Percentiles rank a stretch among this genome's conserved stretches.
These are phyloP conservation scores for Aplysina aerophoba DNA, from an alignment of 37 sponge, comb jelly and placozoan genomes.

Conservation along the genomic window DNA sequence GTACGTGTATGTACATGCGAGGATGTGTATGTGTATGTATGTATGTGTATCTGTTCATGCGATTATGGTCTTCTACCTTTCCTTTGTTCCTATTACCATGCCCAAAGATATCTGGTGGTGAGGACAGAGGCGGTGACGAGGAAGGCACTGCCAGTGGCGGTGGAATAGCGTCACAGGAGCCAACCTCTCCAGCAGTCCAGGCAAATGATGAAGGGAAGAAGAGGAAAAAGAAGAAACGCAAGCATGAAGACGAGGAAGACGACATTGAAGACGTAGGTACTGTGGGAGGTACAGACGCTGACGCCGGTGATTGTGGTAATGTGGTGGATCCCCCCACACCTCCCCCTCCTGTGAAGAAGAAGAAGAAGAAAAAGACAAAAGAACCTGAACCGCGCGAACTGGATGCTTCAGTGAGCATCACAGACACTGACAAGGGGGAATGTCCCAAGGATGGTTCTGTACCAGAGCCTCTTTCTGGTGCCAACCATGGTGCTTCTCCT, in stretches of 20 bases:
- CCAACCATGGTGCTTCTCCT: no score
- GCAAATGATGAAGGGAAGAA: neutral
- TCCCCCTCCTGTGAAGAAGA: neutral
- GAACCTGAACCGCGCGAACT: no score
- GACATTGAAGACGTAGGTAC: neutral
- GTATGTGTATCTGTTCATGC: neutral
- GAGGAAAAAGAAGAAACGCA: constrained; percentile 49
- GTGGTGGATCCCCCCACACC: neutral
- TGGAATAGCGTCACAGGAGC: no score
- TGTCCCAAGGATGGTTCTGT: no score
- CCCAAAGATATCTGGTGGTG: neutral
- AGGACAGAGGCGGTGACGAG: neutral
- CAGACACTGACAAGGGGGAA: no score
- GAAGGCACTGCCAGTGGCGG: neutral
- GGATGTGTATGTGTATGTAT: neutral
- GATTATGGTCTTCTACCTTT: neutral
- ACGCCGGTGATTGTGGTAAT: neutral
- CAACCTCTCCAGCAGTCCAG: neutral
- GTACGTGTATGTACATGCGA: no score
- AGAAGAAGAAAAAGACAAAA: neutral
- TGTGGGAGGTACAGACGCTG: neutral
- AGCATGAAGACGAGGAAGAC: neutral
- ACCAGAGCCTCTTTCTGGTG: no score
- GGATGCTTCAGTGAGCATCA: no score
- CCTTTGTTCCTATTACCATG: neutral